Base-by-base conservation (phyloP, 2,888 invertebrate species). In the Drosophila mercatorum region DNA sequence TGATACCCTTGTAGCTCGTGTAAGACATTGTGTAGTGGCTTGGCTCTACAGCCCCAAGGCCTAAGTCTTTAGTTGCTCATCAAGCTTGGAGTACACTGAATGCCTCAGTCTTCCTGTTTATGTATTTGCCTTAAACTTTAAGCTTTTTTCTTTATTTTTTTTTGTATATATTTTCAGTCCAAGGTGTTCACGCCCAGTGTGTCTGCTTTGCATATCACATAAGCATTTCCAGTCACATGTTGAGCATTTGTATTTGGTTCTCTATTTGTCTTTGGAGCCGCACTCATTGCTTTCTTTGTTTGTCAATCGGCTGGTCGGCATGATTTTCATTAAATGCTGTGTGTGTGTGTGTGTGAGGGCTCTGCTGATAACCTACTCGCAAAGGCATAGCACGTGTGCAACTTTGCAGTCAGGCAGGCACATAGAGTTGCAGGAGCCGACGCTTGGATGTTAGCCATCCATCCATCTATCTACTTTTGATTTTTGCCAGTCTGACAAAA, bases 381-480 rank as follows among this genome's bases (percentile, higher is more conserved):
- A 53, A 41, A 67, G 43, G 26, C 68, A 47, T 12, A 46, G 74
- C 68, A 73, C 74, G 75, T 74, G 68, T 74, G 58, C 40, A 72
- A 65, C 59, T 65, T 52, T 44, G 41, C 46, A 56, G 68, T 52
- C 56, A 28, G 55, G 34, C 56, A 28, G 55, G 34, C 40, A 31
- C 68, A 62, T 47, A 40, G 58, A 53, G 36, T 22, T 31, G 28
- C 49, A 56, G 8, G 6, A 28, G 31, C 22, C 5, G 43, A n/a
- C 22, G 22, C 5, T 44, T 26, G 51, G 17, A 46, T 47, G 63
- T 36, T 46, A 22, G 22, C 28, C 46, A 63, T 73, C 63, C 60
- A 57, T 43, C 52, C 68, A 64, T 72, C 75, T 70, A 75, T 74
- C 64, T 68, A 64, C 71, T 61, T 75, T 70, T 64, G 57, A 70